phyloP scores from a whole-genome alignment of 2,797 vertebrate genomes.

The Lates japonicus region DNA sequence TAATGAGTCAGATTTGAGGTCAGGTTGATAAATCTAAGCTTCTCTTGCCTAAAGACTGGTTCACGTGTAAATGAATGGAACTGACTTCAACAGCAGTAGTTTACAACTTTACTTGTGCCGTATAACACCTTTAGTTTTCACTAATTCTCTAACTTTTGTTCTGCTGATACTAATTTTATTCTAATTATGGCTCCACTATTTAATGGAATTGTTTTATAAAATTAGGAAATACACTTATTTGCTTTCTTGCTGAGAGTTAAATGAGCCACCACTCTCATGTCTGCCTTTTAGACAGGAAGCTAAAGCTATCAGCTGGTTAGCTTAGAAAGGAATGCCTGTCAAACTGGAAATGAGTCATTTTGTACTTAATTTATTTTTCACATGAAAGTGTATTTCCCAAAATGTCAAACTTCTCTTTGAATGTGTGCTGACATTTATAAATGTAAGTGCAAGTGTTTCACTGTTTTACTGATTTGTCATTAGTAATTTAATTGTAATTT shows the following conservation, averaged over 20 bases:
- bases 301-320: neutral
- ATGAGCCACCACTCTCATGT: constrained; percentile 8
- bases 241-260: neutral
- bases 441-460: neutral
- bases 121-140: neutral
- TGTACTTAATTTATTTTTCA: too few species aligned
- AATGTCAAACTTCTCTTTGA: neutral
- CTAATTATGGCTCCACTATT: neutral
- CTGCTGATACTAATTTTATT: neutral
- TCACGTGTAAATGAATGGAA: neutral
- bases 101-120: neutral
- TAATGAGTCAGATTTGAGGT: constrained; percentile 22
- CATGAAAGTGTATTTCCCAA: neutral
- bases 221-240: neutral
- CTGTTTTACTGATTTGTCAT: too few species aligned
- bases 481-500: too few species aligned
- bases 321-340: neutral
- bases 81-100: neutral
- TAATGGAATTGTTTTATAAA: neutral
- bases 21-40: constrained; percentile 4
- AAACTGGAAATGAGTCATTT: too few species aligned
- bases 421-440: neutral
- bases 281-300: neutral
- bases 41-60: neutral
- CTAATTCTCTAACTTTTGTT: neutral